Percentiles rank a stretch among this genome's conserved stretches.
phyloP scores from a whole-genome alignment of 2,888 invertebrate species.

The Meloe dianella region DNA sequence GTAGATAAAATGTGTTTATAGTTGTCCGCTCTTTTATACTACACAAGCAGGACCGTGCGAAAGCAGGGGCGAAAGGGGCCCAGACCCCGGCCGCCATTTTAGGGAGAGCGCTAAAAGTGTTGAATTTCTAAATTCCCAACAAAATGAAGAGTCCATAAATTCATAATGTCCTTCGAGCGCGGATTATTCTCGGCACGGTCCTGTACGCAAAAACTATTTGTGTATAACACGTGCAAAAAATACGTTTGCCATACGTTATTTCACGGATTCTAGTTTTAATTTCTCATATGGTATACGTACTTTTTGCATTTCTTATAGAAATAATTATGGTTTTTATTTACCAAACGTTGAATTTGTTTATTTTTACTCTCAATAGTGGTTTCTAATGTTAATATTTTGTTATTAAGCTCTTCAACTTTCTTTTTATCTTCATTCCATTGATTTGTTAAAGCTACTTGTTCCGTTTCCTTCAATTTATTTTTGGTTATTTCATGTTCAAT shows the following conservation, averaged over 20 bases:
- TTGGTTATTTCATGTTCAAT: constrained; percentile 52
- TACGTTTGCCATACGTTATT: not conserved
- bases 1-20: not conserved
- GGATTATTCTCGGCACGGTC: no score
- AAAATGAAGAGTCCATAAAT: no score
- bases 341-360: constrained; percentile 68
- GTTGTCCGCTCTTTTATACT: no score
- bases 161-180: no score
- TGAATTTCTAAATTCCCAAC: no score
- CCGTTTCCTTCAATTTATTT: constrained; percentile 54
- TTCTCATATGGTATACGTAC: not conserved
- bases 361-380: constrained; percentile 66
- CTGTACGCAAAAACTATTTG: not conserved
- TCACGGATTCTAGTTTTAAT: not conserved
- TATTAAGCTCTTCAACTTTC: constrained; percentile 64
- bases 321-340: constrained; percentile 48
- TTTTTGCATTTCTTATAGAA: not conserved
- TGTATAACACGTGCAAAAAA: not conserved
- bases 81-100: no score
- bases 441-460: constrained; percentile 62
- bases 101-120: no score
- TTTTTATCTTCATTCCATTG: constrained; percentile 62
- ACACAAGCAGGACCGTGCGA: no score
- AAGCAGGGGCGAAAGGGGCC: no score
- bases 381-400: constrained; percentile 67